Evolutionary conservation across 2,113 vertebrate genomes (phyloP).

Genomic region (Labeo rohita): DNA sequence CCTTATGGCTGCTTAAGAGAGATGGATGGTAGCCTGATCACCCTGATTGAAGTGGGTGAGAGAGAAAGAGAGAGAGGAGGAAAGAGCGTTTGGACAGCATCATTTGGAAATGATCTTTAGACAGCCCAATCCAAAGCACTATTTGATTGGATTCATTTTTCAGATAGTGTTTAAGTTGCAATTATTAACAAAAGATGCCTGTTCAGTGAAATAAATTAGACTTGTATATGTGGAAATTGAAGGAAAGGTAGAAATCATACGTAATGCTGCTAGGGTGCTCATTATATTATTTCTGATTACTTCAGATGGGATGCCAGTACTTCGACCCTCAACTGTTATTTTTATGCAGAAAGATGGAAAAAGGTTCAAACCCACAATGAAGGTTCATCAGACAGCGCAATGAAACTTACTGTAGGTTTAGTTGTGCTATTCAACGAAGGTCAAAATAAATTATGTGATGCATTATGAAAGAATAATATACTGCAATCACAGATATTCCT

Average conservation of each 20-base stretch:
- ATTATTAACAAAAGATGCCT: background rate
- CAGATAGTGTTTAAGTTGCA: background rate
- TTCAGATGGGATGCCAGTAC: background rate
- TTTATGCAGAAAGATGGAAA: background rate
- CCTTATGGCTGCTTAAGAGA: conserved; percentile 6
- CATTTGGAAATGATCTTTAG: background rate
- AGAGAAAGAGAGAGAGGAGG: background rate
- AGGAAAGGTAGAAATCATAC: background rate
- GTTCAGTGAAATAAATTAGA: background rate
- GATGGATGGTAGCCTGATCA: conserved; percentile 5
- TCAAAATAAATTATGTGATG: background rate
- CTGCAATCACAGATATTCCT: background rate
- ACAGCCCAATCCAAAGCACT: background rate
- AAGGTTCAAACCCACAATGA: background rate
- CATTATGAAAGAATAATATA: background rate
- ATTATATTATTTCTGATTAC: background rate
- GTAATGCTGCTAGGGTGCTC: background rate
- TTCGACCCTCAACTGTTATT: background rate
- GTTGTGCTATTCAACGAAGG: background rate
- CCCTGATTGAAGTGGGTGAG: conserved; percentile 23
- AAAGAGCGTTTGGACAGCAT: background rate
- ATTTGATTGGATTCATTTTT: background rate
- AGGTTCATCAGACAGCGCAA: background rate
- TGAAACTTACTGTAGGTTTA: background rate
- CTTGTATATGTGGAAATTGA: background rate